Evolutionary conservation across 1,140 invertebrate species (phyloP), one percentile per base, ranked within the genome.

Genomic region (Papilio polytes): DNA sequence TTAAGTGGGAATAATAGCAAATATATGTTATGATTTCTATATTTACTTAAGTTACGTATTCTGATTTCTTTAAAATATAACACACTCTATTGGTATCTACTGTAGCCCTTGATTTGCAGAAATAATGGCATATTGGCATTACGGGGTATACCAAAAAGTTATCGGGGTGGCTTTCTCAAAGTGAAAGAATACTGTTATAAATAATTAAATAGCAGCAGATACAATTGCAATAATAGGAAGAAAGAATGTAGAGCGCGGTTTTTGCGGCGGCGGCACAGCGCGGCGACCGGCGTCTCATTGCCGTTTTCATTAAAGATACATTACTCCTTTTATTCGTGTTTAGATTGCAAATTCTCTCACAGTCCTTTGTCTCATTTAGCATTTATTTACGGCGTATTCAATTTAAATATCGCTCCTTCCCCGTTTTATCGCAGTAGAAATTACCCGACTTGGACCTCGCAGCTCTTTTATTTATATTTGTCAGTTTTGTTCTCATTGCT

Each of bases 341-440:
- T 91, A 90, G 89, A 89, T 90, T 91, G 92, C 86, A 88, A 92
- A 90, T 91, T 90, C 88, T 91, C 92, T 89, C 85, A 83, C 88
- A 93, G 89, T 92, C 90, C 89, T 92, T 94, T 94, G 91, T 94
- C 89, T 93, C 91, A 91, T 94, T 94, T 92, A 92, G 87, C 88
- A 90, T 93, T 92, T 93, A 93, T 94, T 94, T 92, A 93, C 91
- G 91, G 89, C 88, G 89, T 90, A 90, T 93, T 93, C 91, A 91
- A 93, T 93, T 94, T 93, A 94, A 93, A 93, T 91, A 92, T 87
- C 83, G 87, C 86, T 91, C 85, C 88, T 90, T 91, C 89, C 85
- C 85, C 86, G 90, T 91, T 93, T 91, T 92, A 94, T 92, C 91
- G 90, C 84, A 83, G 87, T 85, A 87, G 89, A 85, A 91, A 91